These are phyloP conservation scores for Tenthredo mesomela DNA, from an alignment of 2,888 invertebrate species.

Conservation along the genomic window DNA sequence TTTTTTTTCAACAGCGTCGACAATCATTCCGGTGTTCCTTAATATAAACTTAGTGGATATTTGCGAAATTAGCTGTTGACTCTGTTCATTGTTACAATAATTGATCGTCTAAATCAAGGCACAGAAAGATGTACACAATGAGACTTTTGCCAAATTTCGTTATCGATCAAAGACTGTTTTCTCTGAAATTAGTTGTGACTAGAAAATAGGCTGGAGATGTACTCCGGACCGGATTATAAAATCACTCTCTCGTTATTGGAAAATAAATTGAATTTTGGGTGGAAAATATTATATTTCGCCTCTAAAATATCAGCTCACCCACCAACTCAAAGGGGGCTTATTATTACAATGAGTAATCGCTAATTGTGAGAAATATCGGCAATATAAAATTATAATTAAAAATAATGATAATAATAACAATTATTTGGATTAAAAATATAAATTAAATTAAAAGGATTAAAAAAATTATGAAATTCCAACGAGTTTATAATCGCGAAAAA, in stretches of 20 bases:
- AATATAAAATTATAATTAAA: not conserved
- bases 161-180: not conserved
- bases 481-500: not conserved
- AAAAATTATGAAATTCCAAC: not conserved
- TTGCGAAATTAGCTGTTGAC: not conserved
- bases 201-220: not conserved
- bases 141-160: not conserved
- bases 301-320: not conserved
- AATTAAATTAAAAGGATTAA: not conserved
- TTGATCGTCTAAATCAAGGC: not conserved
- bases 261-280: conserved; percentile 24
- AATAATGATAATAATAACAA: not conserved
- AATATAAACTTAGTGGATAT: conserved; percentile 7
- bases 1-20: conserved; percentile 35
- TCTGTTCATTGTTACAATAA: not conserved
- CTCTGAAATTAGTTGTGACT: conserved; percentile 6
- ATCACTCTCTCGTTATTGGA: conserved; percentile 17
- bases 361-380: not conserved
- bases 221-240: not conserved
- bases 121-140: not conserved
- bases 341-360: not conserved
- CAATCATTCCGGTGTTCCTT: conserved; percentile 47
- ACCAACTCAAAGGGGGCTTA: not conserved
- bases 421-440: not conserved
- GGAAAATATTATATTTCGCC: conserved; percentile 37